Conservation (phyloP, 1,140 invertebrate genomes). For the Scylla paramamosain region DNA sequence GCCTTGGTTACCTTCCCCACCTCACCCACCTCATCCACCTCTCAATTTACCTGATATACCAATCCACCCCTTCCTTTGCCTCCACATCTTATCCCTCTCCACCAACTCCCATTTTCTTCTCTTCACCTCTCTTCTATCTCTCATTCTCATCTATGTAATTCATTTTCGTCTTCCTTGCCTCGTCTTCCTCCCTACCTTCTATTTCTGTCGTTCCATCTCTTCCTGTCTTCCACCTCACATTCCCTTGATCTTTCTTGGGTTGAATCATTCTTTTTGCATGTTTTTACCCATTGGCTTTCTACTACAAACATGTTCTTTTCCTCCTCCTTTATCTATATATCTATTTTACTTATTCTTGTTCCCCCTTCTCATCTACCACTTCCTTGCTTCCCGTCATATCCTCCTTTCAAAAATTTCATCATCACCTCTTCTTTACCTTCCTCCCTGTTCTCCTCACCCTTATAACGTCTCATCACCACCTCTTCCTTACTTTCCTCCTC, state of each 20-base stretch:
- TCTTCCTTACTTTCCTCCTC: background rate
- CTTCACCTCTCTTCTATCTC: background rate
- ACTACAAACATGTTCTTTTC: background rate
- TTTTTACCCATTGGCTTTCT: background rate
- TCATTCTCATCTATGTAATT: background rate
- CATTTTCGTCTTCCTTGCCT: background rate
- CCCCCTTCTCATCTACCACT: background rate
- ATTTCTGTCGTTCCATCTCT: background rate
- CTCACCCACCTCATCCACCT: background rate
- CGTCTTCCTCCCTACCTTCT: background rate
- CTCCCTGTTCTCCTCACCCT: background rate
- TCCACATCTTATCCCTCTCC: background rate
- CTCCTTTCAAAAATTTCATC: background rate
- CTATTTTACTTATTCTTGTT: background rate
- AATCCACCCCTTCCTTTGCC: background rate
- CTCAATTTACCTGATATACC: background rate
- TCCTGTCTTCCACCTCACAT: background rate
- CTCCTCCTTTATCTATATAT: background rate
- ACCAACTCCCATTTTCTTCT: background rate
- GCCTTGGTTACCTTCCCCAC: no score
- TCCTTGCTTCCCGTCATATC: background rate
- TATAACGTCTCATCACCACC: background rate
- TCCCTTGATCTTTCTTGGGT: background rate
- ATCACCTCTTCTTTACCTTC: background rate
- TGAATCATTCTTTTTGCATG: background rate